Evolutionary conservation across 2,888 invertebrate genomes (phyloP), one percentile per base, ranked within the genome.

Genomic region (Desoria tigrina): DNA sequence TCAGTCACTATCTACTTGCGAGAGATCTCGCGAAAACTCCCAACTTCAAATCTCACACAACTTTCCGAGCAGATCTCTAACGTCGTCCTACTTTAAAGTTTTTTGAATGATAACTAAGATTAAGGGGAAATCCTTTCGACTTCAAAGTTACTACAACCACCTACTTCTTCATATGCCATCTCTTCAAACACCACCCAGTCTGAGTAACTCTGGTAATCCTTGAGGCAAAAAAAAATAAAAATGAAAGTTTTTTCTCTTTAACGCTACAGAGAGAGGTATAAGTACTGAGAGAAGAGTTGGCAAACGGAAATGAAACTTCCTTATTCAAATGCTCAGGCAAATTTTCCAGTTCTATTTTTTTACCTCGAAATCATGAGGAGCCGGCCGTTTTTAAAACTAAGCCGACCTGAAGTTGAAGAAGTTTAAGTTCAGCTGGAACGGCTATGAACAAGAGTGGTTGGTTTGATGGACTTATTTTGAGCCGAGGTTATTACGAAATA

Each of bases 11-110:
- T 39, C 16, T 45, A 51, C 24, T 26, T 45, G n/a, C 45, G 45
- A 21, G 6, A 18, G 6, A 45, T 45, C 45, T 51, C 24, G 26
- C 23, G 6, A 51, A 51, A 26, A 18, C 26, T 51, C 24, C 45
- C 51, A 18, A 24, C 24, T 51, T 23, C 14, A 21, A 51, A 11
- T 21, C 14, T 11, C 51, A 24, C 51, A 32, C 32, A 32, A 32
- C 32, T 32, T 32, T 32, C 32, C 11, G 32, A 32, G 32, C 32
- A 32, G 32, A 32, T 32, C 32, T 32, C 32, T 24, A 51, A 26
- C 24, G 14, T 51, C 51, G 51, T 11, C 69, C 69, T 63, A 69
- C 56, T 69, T 69, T 69, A 66, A 69, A 69, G 42, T 69, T 69
- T 62, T 27, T 60, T 50, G 37, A 57, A 57, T 42, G 57, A 57